Conservation (phyloP, 2,888 invertebrate genomes). For the Ochropleura plecta region DNA sequence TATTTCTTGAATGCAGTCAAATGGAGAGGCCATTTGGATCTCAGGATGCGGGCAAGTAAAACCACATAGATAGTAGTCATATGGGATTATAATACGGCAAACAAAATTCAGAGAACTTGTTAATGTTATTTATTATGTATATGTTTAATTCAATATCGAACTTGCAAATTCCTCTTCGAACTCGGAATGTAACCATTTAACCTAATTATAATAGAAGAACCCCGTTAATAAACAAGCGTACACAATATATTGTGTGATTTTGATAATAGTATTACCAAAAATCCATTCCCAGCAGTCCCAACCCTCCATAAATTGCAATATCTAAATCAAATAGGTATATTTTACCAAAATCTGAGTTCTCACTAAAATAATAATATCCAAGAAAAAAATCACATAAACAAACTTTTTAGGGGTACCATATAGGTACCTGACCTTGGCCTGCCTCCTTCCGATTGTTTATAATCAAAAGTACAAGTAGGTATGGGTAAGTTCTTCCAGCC, state of each 20-base stretch:
- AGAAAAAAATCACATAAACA: neutral
- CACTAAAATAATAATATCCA: neutral
- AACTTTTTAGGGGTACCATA: conserved; percentile 22
- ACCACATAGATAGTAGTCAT: neutral
- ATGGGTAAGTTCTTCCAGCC: conserved; percentile 20
- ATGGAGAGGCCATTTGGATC: neutral
- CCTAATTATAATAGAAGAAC: neutral
- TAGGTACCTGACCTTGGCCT: conserved; percentile 47
- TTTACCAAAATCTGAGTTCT: neutral
- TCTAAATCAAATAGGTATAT: neutral
- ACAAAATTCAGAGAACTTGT: neutral
- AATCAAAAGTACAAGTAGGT: conserved; percentile 24
- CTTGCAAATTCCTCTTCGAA: neutral
- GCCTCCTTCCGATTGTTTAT: conserved; percentile 31
- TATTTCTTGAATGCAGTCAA: neutral
- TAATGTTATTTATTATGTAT: neutral
- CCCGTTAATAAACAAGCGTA: neutral
- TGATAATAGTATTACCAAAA: neutral
- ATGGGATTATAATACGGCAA: neutral
- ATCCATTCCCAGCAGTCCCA: neutral
- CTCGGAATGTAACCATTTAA: neutral
- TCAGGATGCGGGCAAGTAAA: neutral
- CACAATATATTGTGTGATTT: neutral
- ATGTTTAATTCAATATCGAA: no score
- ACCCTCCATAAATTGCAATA: neutral